Base-by-base conservation (phyloP, 2,888 invertebrate species). In the Campopleginae sp. region DNA sequence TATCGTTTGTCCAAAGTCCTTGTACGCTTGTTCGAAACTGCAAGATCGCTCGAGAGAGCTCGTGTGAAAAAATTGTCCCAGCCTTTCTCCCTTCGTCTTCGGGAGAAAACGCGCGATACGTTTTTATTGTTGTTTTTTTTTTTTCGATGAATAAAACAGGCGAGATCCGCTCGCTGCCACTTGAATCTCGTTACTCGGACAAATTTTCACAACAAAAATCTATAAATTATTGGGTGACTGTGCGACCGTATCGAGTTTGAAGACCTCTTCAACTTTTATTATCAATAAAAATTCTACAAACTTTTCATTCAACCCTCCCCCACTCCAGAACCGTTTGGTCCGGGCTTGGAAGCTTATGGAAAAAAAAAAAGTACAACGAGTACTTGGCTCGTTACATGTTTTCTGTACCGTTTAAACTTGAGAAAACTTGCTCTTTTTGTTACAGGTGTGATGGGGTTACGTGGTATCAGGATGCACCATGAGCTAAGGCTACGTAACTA, bases 401-500 rank as follows among this genome's bases (percentile, higher is more conserved):
- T 23, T 65, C 42, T 17, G n/a, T 23, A 42, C 0, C 23, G 10
- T 42, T 31, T 19, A 17, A 38, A 33, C 33, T 54, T 71, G 19
- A 71, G 33, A 10, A 17, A 66, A 72, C 23, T 58, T 23, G 14
- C 33, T 82, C 87, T 87, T 84, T 90, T 48, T 91, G 90, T 93
- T 93, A 23, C 91, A 93, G 93, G 89, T 93, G 91, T 90, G 90
- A 93, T 92, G 93, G 90, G 90, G 90, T 86, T 88, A 88, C 89
- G 90, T 88, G 90, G 91, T 90, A 90, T 88, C 90, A 89, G 89
- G 87, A 90, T 90, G 86, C 90, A 92, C 91, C 91, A 93, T 93
- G 93, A 93, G 93, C 89, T 92, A 92, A 93, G 91, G 90, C 90
- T 90, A 89, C 90, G 90, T 89, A 90, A 93, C 90, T 93, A 93